These are phyloP conservation scores for Cladopsammia gracilis DNA, from an alignment of 64 coral and sea anemone species.

Conservation along the genomic window DNA sequence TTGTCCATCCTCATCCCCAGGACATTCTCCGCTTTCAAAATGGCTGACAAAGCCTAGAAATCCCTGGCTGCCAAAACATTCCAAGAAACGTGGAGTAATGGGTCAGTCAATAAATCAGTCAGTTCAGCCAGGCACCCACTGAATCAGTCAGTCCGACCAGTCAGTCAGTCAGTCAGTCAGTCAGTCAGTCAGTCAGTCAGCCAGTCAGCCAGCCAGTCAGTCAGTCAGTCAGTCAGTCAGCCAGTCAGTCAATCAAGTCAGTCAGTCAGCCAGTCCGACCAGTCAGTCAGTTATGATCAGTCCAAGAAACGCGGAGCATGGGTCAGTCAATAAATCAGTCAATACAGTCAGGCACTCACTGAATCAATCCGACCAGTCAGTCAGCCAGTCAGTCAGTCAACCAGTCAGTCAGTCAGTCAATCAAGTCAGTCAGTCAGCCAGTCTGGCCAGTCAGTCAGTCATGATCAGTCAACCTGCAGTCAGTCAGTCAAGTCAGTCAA, in stretches of 20 bases:
- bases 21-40: too few species aligned
- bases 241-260: background rate
- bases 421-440: too few species aligned
- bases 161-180: background rate
- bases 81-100: too few species aligned
- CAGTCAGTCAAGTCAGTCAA: too few species aligned
- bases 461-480: too few species aligned
- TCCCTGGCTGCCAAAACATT: too few species aligned
- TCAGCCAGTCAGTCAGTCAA: background rate
- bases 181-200: constrained; percentile 16
- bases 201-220: background rate
- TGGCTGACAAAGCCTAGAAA: too few species aligned
- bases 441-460: too few species aligned
- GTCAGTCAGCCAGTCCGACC: background rate
- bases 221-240: constrained; percentile 34
- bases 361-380: background rate
- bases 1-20: too few species aligned
- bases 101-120: background rate
- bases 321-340: background rate
- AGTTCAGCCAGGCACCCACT: background rate
- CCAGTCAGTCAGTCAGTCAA: too few species aligned
- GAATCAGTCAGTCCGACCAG: constrained; percentile 25
- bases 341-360: background rate
- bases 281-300: constrained; percentile 14
- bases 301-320: too few species aligned